These are phyloP conservation scores for Stenodema calcarata DNA, from an alignment of 2,888 invertebrate species.

Conservation along the genomic window DNA sequence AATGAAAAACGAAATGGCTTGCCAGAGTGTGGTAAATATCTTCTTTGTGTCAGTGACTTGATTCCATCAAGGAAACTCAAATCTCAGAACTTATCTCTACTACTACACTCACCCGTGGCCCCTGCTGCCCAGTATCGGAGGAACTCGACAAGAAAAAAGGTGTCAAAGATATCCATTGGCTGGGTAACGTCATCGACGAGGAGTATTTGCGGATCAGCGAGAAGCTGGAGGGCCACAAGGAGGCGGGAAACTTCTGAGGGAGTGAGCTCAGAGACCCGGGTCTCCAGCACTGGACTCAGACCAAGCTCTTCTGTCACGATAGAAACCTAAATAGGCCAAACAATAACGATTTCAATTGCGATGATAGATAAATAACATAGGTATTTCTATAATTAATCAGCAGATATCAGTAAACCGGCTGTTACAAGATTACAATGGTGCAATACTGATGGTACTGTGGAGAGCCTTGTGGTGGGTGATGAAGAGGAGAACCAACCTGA, in stretches of 20 bases:
- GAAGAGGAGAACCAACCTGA: too few species aligned
- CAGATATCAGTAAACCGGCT: too few species aligned
- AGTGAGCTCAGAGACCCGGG: slow-evolving; percentile 83
- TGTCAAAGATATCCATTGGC: slow-evolving; percentile 93
- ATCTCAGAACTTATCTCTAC: background rate
- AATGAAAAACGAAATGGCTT: too few species aligned
- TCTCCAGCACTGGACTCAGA: slow-evolving; percentile 85
- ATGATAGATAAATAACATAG: background rate
- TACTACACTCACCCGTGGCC: slow-evolving; percentile 55
- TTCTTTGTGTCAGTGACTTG: background rate
- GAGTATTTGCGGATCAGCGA: slow-evolving; percentile 85
- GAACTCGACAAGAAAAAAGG: slow-evolving; percentile 93
- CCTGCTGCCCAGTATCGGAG: slow-evolving; percentile 83
- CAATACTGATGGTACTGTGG: too few species aligned
- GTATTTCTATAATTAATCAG: too few species aligned
- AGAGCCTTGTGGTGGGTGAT: too few species aligned
- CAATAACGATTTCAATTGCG: background rate
- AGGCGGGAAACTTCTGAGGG: slow-evolving; percentile 86
- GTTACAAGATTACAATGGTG: too few species aligned
- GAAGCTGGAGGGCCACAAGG: slow-evolving; percentile 86
- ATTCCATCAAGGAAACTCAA: too few species aligned
- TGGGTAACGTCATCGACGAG: slow-evolving; percentile 87
- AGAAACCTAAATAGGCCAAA: slow-evolving; percentile 70
- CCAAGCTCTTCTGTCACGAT: slow-evolving; percentile 90
- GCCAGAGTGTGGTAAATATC: too few species aligned